Evolutionary conservation across 2,797 vertebrate species (phyloP), one percentile per base, ranked within the genome.

Genomic region (Channa striata): DNA sequence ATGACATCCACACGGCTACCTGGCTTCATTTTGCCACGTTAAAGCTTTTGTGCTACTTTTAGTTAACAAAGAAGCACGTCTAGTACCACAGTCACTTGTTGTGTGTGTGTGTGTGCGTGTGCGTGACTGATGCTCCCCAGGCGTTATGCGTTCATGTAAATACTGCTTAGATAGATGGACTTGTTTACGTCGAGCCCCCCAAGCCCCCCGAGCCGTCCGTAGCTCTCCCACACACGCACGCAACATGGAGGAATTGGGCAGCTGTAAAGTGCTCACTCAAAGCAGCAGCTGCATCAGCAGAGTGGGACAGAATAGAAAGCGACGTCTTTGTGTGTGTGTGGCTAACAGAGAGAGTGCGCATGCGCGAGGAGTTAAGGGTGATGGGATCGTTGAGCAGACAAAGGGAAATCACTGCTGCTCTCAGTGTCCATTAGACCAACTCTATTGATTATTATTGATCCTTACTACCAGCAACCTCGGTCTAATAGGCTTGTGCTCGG

Each of bases 361-460:
- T 81, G 77, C 78, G 82, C 79, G 67, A 76, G 77, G 77, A 88
- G 64, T 81, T 74, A 43, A 72, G 75, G 80, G 66, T 80, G 90
- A 90, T 88, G 84, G 86, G 88, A 70, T 87, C 83, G 84, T 74
- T 76, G 68, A 68, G 78, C 86, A 89, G 87, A 89, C 83, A 86
- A 87, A 86, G 78, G 82, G 77, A 85, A 89, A 77, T 88, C 84
- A 81, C 80, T 81, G 82, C 74, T 81, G 33, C 89, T 89, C 84
- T 88, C 78, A 84, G 89, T 87, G 8, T 88, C 91, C 92, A 94
- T 94, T 94, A 94, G 88, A 80, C 86, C 67, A 85, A 89, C 79
- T 76, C 81, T 58, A 46, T 74, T 57, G 91, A 94, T 94, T 91
- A 92, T 89, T 94, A 94, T 83, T 82, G 88, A 89, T 90, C 71